Base-by-base conservation (phyloP, 2,797 vertebrate species). In the Sciaenops ocellatus region DNA sequence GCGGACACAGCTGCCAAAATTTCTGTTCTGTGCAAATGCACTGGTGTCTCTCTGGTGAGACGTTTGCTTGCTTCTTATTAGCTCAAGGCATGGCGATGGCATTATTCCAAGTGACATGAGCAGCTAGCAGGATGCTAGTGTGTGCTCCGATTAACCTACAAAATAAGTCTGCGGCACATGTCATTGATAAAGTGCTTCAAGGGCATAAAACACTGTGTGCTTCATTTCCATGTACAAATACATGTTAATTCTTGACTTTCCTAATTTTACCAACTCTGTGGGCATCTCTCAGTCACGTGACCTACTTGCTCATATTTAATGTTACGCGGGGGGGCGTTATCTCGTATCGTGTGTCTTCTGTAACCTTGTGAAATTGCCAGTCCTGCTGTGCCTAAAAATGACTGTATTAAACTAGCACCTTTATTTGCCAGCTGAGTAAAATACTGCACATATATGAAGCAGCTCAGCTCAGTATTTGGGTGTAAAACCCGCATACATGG, bases 131-230 rank as follows among this genome's bases (percentile, higher is more conserved):
- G 65, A 74, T 68, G 83, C 73, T 69, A 79, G 46, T 34, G 12
- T 59, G 60, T 64, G 69, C 75, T 83, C 66, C 78, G 62, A 82
- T 81, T 69, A 83, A 77, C 72, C 52, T 71, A 57, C 15, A 76
- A 73, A 84, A 84, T 5, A 26, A 66, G 11, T 51, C 34, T 42
- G 67, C 69, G 61, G 62, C 62, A 68, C 17, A 17, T 67, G 38
- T 79, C 51, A 63, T 50, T 63, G 65, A 82, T 87, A 79, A 89
- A 85, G 80, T 89, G 85, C 82, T 82, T 73, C 22, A 22, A 60
- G 57, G 78, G 69, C 65, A 72, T 67, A 42, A 76, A 73, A 82
- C 22, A 44, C 16, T 47, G 71, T 80, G 84, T 80, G 76, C 79
- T 83, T 83, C 42, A 13, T 63, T 59, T 80, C 9, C 28, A 18